Evolutionary conservation across 2,113 vertebrate species (phyloP).

Genomic region (Orthonyx spaldingii): DNA sequence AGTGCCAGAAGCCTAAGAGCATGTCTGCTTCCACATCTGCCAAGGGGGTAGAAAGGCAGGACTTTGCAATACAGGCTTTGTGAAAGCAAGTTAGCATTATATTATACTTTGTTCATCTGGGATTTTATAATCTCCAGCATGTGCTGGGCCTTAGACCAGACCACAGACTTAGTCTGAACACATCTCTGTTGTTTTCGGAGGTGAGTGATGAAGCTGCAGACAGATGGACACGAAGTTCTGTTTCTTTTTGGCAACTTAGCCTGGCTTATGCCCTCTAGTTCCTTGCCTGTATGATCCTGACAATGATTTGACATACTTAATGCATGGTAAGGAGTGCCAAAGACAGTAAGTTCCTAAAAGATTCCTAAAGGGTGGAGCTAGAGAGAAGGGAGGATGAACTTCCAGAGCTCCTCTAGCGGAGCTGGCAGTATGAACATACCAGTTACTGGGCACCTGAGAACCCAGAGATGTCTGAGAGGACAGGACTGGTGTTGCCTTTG

Average conservation of each 20-base stretch:
- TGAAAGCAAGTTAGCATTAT: background rate
- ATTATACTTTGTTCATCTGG: background rate
- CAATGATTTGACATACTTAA: background rate
- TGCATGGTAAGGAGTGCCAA: background rate
- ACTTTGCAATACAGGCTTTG: background rate
- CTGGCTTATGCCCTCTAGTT: background rate
- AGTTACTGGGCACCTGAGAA: background rate
- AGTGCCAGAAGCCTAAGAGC: background rate
- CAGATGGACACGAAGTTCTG: background rate
- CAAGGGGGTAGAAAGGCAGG: background rate
- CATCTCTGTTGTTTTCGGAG: background rate
- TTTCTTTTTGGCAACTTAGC: background rate
- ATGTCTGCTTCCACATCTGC: background rate
- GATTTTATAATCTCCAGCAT: background rate
- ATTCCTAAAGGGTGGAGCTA: background rate
- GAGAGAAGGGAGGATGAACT: background rate
- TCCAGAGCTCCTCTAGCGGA: background rate
- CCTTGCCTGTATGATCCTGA: background rate
- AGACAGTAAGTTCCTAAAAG: background rate
- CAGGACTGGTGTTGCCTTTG: background rate
- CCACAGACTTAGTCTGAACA: background rate
- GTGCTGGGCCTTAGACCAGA: background rate
- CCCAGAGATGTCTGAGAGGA: background rate
- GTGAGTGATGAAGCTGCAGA: background rate
- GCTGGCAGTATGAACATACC: rapidly evolving